Evolutionary conservation across 2,888 invertebrate species (phyloP).

Genomic region (Nudaria mundana): DNA sequence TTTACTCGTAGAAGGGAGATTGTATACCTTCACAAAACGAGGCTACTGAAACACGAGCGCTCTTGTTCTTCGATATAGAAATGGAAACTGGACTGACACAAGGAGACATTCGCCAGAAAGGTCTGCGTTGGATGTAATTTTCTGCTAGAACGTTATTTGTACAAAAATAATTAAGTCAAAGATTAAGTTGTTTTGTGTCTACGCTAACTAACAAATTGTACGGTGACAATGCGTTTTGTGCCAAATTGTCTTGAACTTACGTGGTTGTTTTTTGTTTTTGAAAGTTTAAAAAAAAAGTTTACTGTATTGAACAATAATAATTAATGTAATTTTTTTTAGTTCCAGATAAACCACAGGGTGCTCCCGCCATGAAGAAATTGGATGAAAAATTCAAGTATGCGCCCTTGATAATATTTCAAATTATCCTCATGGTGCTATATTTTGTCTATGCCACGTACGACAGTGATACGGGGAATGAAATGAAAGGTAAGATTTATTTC

Average conservation of each 20-base stretch:
- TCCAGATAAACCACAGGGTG: background rate
- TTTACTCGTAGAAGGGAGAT: background rate
- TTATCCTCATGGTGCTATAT: conserved; percentile 56
- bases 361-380: conserved; percentile 44
- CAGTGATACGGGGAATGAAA: conserved; percentile 35
- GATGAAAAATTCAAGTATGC: conserved; percentile 44
- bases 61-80: background rate
- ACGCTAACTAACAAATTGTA: too few relatives aligned
- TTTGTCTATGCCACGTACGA: conserved; percentile 58
- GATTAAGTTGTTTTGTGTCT: too few relatives aligned
- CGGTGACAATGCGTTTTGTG: too few relatives aligned
- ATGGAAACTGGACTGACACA: background rate
- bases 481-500: conserved; percentile 44
- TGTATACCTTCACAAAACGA: background rate
- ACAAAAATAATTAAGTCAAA: too few relatives aligned
- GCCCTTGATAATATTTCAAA: conserved; percentile 60
- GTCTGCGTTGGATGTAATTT: background rate
- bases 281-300: too few relatives aligned
- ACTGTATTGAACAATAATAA: too few relatives aligned
- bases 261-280: too few relatives aligned
- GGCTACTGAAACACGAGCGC: background rate
- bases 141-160: too few relatives aligned
- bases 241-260: conserved; percentile 20
- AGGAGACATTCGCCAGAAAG: background rate
- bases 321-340: too few relatives aligned